Evolutionary conservation across 2,113 vertebrate species (phyloP).

Genomic region (Megaptera novaeangliae): DNA sequence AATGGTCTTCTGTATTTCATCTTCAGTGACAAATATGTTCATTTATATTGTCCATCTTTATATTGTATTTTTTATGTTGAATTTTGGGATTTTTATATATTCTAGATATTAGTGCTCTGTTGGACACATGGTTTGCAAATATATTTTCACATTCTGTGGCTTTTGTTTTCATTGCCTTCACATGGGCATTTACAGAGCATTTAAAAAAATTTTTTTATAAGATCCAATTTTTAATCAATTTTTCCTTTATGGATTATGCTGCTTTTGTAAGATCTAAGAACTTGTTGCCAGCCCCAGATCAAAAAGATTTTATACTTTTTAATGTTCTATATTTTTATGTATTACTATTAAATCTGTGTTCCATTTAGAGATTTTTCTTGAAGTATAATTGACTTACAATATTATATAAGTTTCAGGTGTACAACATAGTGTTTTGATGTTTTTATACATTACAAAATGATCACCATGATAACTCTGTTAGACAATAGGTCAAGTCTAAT

Average conservation of each 20-base stretch:
- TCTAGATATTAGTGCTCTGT: background rate
- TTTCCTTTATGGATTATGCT: background rate
- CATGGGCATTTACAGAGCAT: background rate
- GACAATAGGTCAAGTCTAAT: background rate
- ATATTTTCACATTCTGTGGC: background rate
- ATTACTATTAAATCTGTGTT: background rate
- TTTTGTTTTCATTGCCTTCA: background rate
- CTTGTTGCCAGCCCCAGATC: background rate
- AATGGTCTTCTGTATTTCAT: background rate
- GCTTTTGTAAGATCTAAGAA: background rate
- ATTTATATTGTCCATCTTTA: background rate
- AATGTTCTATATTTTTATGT: background rate
- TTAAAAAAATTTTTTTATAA: background rate
- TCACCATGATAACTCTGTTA: background rate
- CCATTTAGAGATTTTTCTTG: background rate
- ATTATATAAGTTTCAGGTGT: background rate
- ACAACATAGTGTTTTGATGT: background rate
- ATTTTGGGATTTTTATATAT: background rate
- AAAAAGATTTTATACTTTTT: background rate
- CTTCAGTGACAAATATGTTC: background rate
- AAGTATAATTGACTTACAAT: background rate
- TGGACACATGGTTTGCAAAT: background rate
- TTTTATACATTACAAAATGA: background rate
- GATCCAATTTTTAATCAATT: background rate
- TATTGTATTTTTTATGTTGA: background rate